phyloP scores from a whole-genome alignment of 1,140 invertebrate genomes.

The Rhagoletis pomonella region DNA sequence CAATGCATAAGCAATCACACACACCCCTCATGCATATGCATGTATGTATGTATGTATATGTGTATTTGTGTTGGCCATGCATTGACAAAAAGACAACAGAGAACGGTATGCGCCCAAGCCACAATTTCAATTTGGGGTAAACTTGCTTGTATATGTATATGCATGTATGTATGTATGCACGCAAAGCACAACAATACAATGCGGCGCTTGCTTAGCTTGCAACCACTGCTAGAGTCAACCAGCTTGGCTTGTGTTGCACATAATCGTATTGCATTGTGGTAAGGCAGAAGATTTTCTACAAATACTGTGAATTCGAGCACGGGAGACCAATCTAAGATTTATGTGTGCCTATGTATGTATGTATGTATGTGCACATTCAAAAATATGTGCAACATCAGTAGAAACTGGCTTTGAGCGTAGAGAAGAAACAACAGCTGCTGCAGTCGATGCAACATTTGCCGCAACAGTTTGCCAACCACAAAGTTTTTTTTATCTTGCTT shows the following conservation, averaged over 20 bases:
- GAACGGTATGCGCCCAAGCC: background rate
- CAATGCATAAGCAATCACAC: background rate
- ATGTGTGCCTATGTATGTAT: background rate
- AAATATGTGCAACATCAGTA: background rate
- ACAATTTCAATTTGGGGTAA: conserved; percentile 32
- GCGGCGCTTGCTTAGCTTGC: background rate
- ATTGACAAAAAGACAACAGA: background rate
- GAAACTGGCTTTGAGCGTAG: background rate
- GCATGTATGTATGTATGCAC: too few relatives aligned
- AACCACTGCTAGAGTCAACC: background rate
- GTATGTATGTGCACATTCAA: background rate
- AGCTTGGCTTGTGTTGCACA: background rate
- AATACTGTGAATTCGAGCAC: background rate
- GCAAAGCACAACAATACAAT: too few relatives aligned
- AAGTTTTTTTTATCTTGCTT: background rate
- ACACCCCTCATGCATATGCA: background rate
- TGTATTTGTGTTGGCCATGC: background rate
- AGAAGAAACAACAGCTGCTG: conserved; percentile 37
- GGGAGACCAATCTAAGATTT: background rate
- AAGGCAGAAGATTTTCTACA: conserved; percentile 30
- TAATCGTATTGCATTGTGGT: conserved; percentile 34
- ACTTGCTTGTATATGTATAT: too few relatives aligned
- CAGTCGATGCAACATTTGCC: conserved; percentile 7
- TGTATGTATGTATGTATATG: background rate
- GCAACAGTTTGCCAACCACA: conserved; percentile 48